Percentiles rank a stretch among this genome's conserved stretches.
phyloP scores from a whole-genome alignment of 2,113 vertebrate genomes.

The Rallus limicola region DNA sequence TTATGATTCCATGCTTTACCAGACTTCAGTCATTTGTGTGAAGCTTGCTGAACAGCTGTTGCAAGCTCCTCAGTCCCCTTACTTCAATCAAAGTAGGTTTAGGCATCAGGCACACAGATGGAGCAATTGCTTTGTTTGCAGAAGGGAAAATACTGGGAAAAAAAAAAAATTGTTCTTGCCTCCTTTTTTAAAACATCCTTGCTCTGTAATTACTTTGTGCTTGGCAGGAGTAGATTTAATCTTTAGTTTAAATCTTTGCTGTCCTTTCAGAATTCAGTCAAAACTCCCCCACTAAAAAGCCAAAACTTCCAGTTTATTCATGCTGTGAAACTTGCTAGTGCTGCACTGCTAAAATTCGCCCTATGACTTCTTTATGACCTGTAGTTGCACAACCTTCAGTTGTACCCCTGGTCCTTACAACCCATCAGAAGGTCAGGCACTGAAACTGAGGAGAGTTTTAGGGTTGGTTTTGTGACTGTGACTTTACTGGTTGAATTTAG shows the following conservation, averaged over 20 bases:
- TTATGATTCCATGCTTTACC: neutral
- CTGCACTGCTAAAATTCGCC: neutral
- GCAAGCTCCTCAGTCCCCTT: neutral
- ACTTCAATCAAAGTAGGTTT: neutral
- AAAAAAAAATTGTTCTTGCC: neutral
- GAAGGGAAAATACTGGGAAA: neutral
- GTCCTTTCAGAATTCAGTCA: neutral
- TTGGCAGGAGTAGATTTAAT: slow-evolving; percentile 7
- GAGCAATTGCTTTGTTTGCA: neutral
- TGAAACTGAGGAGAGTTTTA: neutral
- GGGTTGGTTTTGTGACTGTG: neutral
- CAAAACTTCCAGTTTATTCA: neutral
- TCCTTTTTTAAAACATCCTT: neutral
- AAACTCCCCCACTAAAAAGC: neutral
- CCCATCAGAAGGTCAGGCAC: neutral
- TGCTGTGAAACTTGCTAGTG: neutral
- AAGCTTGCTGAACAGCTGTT: neutral
- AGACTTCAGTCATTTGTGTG: neutral
- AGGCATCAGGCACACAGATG: neutral
- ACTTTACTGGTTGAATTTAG: neutral
- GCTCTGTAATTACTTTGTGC: neutral
- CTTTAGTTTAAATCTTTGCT: neutral
- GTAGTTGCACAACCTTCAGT: neutral
- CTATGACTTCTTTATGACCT: neutral
- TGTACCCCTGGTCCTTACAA: neutral